Evolutionary conservation across 2,113 vertebrate species (phyloP), one percentile per base, ranked within the genome.

Genomic region (Gnathonemus echidnorhynchus): DNA sequence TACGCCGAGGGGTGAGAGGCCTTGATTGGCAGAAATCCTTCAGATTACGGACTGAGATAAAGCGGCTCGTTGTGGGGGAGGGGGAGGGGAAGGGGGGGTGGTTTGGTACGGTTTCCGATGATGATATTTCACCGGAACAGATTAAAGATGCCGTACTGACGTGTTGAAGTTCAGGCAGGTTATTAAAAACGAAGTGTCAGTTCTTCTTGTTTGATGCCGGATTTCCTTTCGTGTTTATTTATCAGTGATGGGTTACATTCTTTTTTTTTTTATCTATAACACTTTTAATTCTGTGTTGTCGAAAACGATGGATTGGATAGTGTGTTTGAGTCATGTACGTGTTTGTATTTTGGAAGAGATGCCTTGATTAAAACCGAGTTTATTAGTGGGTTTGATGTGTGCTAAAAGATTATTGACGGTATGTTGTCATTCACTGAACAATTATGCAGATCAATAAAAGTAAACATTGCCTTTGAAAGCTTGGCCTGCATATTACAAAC

Each of bases 311-410:
- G 92, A 84, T 52, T 45, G 46, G n/a, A 74, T 48, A 56, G 77
- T 80, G 89, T 90, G 19, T 84, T 91, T 84, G 90, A 91, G 89
- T 94, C 24, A 89, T 83, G 39, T 92, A 89, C 66, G 52, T 80
- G 84, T 90, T 84, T 94, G 90, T 92, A 88, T 94, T 90, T 90
- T 88, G 86, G 70, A 56, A 88, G 89, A 52, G n/a, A 90, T 91
- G 50, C 52, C 91, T 91, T 88, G 87, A 95, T 93, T 94, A 94
- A 95, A 94, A 66, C 39, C 17, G 31, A 80, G 89, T 15, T n/a
- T 80, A 86, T 91, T 45, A 48, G 58, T 3, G 80, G 52, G 19
- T 86, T 24, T 89, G 2, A 52, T 15, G 46, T 50, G 46, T 86
- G 80, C 53, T 58, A 7, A 52, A 86, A 86, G 19, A 31, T 53